phyloP scores from a whole-genome alignment of 2,797 vertebrate genomes.

The Scleropages formosus region DNA sequence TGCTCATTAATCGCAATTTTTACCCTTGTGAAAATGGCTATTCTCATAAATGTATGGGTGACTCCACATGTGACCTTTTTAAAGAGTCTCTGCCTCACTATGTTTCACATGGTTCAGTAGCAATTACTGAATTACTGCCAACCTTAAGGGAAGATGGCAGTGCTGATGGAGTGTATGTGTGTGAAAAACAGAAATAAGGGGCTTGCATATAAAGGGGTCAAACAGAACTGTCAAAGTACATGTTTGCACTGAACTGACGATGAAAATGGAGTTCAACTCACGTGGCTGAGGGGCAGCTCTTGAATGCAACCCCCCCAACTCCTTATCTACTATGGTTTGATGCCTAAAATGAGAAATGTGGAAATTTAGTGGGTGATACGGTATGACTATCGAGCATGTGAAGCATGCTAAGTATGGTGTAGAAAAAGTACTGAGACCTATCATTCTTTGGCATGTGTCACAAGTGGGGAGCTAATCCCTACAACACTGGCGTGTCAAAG shows the following conservation, averaged over 20 bases:
- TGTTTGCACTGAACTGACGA: neutral
- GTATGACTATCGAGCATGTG: neutral
- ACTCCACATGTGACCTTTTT: neutral
- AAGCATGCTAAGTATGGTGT: neutral
- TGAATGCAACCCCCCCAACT: conserved; percentile 19
- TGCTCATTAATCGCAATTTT: neutral
- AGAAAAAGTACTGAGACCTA: neutral
- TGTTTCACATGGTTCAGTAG: too few relatives aligned
- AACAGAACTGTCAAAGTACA: neutral
- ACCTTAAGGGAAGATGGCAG: neutral
- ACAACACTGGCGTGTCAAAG: neutral
- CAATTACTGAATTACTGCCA: neutral
- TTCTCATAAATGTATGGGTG: neutral
- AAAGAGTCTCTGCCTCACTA: too few relatives aligned
- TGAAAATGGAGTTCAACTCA: neutral
- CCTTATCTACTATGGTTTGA: conserved; percentile 47
- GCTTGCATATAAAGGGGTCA: neutral
- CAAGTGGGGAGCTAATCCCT: neutral
- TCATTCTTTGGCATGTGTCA: neutral
- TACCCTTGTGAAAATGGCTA: neutral
- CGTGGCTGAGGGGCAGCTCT: conserved; percentile 60
- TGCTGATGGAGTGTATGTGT: neutral
- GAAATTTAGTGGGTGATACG: conserved; percentile 20
- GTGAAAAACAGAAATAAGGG: neutral
- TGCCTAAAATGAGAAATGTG: conserved; percentile 57